Conservation (phyloP, 2,888 invertebrate species). For the Caenorhabditis angaria region DNA sequence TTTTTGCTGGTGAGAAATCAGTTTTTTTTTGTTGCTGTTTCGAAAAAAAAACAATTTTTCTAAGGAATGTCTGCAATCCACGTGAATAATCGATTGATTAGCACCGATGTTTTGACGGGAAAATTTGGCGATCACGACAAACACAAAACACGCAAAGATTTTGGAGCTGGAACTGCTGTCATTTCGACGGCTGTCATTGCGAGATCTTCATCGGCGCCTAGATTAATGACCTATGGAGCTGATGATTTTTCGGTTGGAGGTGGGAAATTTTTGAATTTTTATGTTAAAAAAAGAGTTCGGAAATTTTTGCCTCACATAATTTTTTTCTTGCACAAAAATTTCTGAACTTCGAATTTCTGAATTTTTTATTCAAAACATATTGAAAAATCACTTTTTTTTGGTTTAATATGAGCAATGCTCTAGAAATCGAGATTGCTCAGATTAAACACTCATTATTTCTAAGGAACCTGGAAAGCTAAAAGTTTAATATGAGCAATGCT, state of each 20-base stretch:
- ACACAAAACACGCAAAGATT: slow-evolving; percentile 50
- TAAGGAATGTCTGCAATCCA: slow-evolving; percentile 45
- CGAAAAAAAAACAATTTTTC: slow-evolving; percentile 7
- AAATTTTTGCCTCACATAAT: neutral
- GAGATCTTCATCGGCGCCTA: slow-evolving; percentile 73
- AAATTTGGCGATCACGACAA: slow-evolving; percentile 54
- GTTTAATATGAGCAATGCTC: too few relatives aligned
- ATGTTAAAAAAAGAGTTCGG: slow-evolving; percentile 3
- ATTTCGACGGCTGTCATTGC: slow-evolving; percentile 73
- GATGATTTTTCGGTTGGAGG: slow-evolving; percentile 65
- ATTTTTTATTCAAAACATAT: too few relatives aligned
- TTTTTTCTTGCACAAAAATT: too few relatives aligned
- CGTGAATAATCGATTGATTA: slow-evolving; percentile 83
- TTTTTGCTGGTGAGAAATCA: slow-evolving; percentile 69
- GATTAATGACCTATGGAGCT: slow-evolving; percentile 70
- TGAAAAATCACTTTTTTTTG: too few relatives aligned
- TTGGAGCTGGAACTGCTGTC: slow-evolving; percentile 62
- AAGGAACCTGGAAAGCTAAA: too few relatives aligned
- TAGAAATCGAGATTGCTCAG: too few relatives aligned
- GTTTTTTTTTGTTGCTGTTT: slow-evolving; percentile 16
- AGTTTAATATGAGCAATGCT: too few relatives aligned
- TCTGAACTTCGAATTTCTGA: too few relatives aligned
- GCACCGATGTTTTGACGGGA: slow-evolving; percentile 93
- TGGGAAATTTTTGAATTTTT: slow-evolving; percentile 14
- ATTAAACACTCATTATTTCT: too few relatives aligned